Evolutionary conservation across 2,888 invertebrate species (phyloP), one percentile per base, ranked within the genome.

Genomic region (Polydesmus complanatus): DNA sequence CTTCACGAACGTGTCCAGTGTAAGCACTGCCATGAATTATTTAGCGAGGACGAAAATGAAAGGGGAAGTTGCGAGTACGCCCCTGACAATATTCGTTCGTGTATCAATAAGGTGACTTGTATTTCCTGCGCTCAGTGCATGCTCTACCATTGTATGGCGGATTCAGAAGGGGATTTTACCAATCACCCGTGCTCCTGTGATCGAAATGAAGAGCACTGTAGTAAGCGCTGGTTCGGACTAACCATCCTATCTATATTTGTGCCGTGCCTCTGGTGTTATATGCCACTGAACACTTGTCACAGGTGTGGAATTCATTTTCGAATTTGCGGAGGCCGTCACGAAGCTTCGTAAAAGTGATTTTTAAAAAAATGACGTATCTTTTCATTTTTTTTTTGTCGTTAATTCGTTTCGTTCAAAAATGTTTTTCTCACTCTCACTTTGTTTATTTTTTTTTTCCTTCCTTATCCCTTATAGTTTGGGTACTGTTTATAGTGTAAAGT

Each of bases 181-280:
- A 82, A 84, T 71, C 88, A 86, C 71, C 91, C 92, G 8, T 94
- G 92, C 78, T 83, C 85, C 65, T 89, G 89, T 75, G 79, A 76
- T 25, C 75, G 79, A 27, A 77, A 67, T n/a, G 74, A 73, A 62
- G 67, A 69, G 61, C 68, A 69, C 58, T 71, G 72, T 65, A 70
- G 71, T 62, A 85, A 85, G 68, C 81, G 90, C 77, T 94, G 94
- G 93, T 73, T 88, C 66, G 88, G 89, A 61, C 77, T 95, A 67
- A 83, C 89, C 27, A 78, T 94, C 64, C 81, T 95, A 60, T 88
- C 89, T 63, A 75, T 93, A 66, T 77, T 94, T 68, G 86, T 94
- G 70, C 95, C 95, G 67, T 95, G 95, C 76, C 79, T 96, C 69
- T 95, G 94, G 82, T 88, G 91, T 77, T 95, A 95, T 78, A 83